These are phyloP conservation scores for Aphaenogaster ashmeadi DNA, from an alignment of 1,140 invertebrate species.

Conservation along the genomic window DNA sequence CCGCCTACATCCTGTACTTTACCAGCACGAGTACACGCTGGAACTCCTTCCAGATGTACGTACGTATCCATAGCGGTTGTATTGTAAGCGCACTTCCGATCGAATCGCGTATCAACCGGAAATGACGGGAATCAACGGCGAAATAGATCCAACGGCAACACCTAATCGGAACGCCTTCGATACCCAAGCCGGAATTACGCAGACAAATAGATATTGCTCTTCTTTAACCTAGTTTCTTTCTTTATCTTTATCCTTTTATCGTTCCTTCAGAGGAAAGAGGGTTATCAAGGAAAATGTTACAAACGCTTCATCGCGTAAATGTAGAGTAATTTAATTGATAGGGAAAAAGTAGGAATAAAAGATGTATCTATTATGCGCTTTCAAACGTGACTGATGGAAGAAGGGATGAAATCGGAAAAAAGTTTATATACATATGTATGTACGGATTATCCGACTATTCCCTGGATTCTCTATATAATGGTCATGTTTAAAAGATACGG, in stretches of 20 bases:
- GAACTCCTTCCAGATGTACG: conserved; percentile 19
- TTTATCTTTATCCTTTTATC: not conserved
- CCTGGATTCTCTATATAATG: conserved; percentile 18
- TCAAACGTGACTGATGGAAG: not conserved
- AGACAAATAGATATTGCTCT: not conserved
- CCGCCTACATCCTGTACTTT: conserved; percentile 18
- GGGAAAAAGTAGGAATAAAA: not conserved
- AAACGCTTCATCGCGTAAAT: not conserved
- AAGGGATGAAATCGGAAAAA: not conserved
- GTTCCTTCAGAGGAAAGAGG: not conserved
- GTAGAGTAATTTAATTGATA: not conserved
- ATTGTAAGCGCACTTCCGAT: conserved; percentile 22
- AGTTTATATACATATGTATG: not conserved
- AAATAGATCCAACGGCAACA: not conserved
- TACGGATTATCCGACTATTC: conserved; percentile 22
- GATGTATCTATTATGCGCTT: not conserved
- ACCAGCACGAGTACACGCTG: not conserved
- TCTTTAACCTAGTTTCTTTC: not conserved
- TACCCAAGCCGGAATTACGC: not conserved
- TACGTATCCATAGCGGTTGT: not conserved
- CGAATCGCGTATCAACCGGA: conserved; percentile 22
- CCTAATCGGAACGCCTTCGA: conserved; percentile 1
- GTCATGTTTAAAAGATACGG: conserved; percentile 37
- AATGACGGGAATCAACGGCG: not conserved
- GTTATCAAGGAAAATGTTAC: not conserved